phyloP scores from a whole-genome alignment of 2,888 invertebrate genomes.

The Reticulitermes lucifugus region DNA sequence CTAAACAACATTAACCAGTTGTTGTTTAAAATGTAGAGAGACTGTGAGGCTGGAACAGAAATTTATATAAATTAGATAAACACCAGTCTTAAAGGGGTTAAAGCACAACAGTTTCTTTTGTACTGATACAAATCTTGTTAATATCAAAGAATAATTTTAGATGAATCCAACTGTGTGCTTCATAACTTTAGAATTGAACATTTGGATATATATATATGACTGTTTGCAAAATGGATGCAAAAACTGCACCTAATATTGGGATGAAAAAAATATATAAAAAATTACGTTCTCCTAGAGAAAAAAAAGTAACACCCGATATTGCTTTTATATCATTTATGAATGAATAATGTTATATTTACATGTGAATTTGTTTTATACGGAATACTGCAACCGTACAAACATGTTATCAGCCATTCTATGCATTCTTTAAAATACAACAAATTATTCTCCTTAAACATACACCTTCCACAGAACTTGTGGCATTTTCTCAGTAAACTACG shows the following conservation, averaged over 20 bases:
- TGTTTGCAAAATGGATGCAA: too few relatives aligned
- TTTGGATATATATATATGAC: too few relatives aligned
- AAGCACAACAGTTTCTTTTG: too few relatives aligned
- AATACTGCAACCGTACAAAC: constrained; percentile 43
- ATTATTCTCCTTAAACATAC: constrained; percentile 16
- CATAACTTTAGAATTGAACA: too few relatives aligned
- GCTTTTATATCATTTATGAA: constrained; percentile 41
- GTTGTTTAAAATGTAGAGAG: too few relatives aligned
- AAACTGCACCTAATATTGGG: neutral
- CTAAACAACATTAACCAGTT: too few relatives aligned
- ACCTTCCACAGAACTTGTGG: neutral
- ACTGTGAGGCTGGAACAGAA: too few relatives aligned
- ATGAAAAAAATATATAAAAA: neutral
- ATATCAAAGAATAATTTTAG: too few relatives aligned
- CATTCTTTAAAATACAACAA: constrained; percentile 26
- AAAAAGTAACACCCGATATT: neutral
- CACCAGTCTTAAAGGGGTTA: too few relatives aligned
- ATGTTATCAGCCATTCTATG: constrained; percentile 21
- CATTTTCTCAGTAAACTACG: constrained; percentile 6
- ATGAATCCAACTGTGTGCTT: too few relatives aligned
- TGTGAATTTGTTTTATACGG: constrained; percentile 40
- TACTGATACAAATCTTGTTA: too few relatives aligned
- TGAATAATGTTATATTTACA: constrained; percentile 47
- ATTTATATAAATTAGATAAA: too few relatives aligned
- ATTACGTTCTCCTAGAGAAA: neutral